phyloP scores from a whole-genome alignment of 2,888 invertebrate genomes.

The Melanostoma scalare region DNA sequence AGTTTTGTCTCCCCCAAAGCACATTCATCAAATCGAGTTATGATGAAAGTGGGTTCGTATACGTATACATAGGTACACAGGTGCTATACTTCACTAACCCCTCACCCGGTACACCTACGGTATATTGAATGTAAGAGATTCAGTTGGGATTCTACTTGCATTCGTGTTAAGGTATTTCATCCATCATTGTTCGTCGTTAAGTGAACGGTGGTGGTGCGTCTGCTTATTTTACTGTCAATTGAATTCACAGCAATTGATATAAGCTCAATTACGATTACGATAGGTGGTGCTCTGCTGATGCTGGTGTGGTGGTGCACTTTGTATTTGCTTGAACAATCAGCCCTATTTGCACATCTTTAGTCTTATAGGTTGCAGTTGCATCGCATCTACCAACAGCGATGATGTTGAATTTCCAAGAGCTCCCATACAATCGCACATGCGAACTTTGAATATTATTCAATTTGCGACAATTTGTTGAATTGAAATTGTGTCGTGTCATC shows the following conservation, averaged over 20 bases:
- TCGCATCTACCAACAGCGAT: background rate
- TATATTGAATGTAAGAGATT: no score
- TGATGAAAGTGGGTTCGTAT: conserved; percentile 13
- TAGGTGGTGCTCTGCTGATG: no score
- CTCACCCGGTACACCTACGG: background rate
- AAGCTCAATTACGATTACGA: conserved; percentile 5
- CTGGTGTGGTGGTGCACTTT: no score
- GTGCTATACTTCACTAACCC: conserved; percentile 19
- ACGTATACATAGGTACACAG: conserved; percentile 23
- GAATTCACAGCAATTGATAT: conserved; percentile 54
- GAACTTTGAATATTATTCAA: conserved; percentile 54
- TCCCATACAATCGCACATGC: background rate
- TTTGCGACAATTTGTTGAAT: conserved; percentile 64
- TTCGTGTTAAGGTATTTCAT: conserved; percentile 22
- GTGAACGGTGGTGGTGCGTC: conserved; percentile 17
- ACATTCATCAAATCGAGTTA: conserved; percentile 47
- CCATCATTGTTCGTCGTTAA: conserved; percentile 43
- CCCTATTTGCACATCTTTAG: conserved; percentile 23
- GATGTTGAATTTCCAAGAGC: background rate
- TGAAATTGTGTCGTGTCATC: conserved; percentile 58
- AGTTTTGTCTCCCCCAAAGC: background rate
- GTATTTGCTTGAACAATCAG: no score
- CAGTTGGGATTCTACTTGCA: background rate
- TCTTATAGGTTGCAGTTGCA: background rate
- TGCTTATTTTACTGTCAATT: conserved; percentile 62